Conservation (phyloP, 2,797 vertebrate genomes). For the Prunella strophiata region DNA sequence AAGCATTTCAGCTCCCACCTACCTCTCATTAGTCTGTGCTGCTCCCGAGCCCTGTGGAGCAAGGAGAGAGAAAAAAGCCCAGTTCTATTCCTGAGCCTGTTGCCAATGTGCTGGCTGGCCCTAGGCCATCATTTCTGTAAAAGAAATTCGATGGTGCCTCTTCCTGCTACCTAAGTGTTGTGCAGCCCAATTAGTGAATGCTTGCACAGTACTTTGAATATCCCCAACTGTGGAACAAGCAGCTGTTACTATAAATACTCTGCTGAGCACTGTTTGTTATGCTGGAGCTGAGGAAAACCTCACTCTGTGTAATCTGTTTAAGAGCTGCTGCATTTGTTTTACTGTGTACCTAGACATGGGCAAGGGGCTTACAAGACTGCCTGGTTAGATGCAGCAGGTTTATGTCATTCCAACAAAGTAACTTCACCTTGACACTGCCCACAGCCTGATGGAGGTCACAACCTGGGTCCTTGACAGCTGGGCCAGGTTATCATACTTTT, state of each 20-base stretch:
- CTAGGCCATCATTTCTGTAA: neutral
- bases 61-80: neutral
- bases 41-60: neutral
- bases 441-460: neutral
- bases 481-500: neutral
- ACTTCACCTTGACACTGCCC: neutral
- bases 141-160: neutral
- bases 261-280: neutral
- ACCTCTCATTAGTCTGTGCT: neutral
- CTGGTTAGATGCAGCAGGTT: neutral
- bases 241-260: conserved; percentile 18
- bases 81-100: neutral
- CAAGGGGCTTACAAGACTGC: neutral
- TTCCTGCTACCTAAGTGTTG: neutral
- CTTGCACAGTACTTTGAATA: neutral
- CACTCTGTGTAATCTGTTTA: neutral
- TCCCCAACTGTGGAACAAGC: neutral
- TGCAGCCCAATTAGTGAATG: neutral
- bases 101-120: neutral
- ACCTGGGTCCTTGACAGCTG: neutral
- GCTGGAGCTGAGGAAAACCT: conserved; percentile 10
- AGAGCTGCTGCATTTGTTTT: neutral
- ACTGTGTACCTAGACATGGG: neutral
- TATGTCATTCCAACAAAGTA: neutral
- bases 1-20: neutral